phyloP scores from a whole-genome alignment of 2,113 vertebrate genomes.

The Tylochromis polylepis region DNA sequence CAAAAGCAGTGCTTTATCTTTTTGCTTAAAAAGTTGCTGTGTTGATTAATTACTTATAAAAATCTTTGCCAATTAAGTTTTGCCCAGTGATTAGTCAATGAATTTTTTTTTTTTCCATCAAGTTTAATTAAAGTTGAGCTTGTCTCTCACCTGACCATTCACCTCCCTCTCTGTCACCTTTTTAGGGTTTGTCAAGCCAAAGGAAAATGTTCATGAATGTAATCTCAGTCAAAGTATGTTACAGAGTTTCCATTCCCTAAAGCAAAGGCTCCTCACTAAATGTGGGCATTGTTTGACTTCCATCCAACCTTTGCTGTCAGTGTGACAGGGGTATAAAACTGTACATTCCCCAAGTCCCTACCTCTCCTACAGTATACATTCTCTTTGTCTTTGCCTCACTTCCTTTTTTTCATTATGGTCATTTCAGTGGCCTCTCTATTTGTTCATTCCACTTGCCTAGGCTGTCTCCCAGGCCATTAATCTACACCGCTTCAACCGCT shows the following conservation, averaged over 20 bases:
- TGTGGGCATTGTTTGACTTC: background rate
- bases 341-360: background rate
- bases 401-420: background rate
- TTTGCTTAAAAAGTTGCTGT: background rate
- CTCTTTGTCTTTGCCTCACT: constrained; percentile 26
- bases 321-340: constrained; percentile 11
- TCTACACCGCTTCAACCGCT: constrained; percentile 41
- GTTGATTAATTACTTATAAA: background rate
- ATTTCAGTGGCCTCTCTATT: constrained; percentile 46
- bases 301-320: background rate
- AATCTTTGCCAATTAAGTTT: background rate
- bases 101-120: background rate
- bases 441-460: constrained; percentile 59
- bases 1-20: background rate
- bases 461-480: constrained; percentile 61
- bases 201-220: background rate
- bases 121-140: background rate
- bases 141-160: background rate
- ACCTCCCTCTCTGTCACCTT: background rate
- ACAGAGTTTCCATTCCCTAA: background rate
- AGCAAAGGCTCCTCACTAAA: background rate
- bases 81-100: background rate
- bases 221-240: background rate
- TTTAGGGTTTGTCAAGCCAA: background rate
- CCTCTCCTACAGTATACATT: constrained; percentile 10